A percentile compares a stretch with the other conserved stretches of the same genome.
Conservation (phyloP, 2,113 vertebrate genomes). For the Kryptolebias marmoratus region DNA sequence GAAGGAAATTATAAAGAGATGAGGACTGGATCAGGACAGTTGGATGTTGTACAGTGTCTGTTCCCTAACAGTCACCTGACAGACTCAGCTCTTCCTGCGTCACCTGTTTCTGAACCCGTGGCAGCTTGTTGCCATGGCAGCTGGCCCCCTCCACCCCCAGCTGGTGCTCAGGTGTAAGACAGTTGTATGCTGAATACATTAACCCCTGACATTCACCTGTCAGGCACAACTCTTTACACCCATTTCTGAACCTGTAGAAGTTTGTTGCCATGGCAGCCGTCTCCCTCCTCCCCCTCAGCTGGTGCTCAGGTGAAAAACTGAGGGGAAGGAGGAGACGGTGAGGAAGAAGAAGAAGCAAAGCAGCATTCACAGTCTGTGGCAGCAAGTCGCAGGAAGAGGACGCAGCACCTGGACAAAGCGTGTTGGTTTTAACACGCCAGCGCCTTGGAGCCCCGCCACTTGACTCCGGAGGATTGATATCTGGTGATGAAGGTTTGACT, state of each 20-base stretch:
- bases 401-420: slow-evolving; percentile 61
- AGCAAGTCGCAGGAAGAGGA: slow-evolving; percentile 64
- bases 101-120: background rate
- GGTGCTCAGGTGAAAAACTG: slow-evolving; percentile 83
- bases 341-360: slow-evolving; percentile 34
- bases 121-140: background rate
- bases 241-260: background rate
- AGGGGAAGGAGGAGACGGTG: slow-evolving; percentile 30
- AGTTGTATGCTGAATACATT: too few species aligned
- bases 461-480: background rate
- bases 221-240: too few species aligned
- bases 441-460: too few species aligned
- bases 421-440: background rate
- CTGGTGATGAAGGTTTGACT: background rate
- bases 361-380: slow-evolving; percentile 75
- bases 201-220: too few species aligned
- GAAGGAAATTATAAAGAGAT: too few species aligned
- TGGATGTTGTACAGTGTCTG: background rate
- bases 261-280: slow-evolving; percentile 74
- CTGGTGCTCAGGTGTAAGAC: too few species aligned
- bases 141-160: too few species aligned
- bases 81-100: background rate
- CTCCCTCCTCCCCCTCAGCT: slow-evolving; percentile 16
- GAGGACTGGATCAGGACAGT: background rate
- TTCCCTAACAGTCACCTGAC: background rate